A percentile compares a stretch with the other conserved stretches of the same genome.
Evolutionary conservation across 2,797 vertebrate species (phyloP).

Genomic region (Champsocephalus gunnari): DNA sequence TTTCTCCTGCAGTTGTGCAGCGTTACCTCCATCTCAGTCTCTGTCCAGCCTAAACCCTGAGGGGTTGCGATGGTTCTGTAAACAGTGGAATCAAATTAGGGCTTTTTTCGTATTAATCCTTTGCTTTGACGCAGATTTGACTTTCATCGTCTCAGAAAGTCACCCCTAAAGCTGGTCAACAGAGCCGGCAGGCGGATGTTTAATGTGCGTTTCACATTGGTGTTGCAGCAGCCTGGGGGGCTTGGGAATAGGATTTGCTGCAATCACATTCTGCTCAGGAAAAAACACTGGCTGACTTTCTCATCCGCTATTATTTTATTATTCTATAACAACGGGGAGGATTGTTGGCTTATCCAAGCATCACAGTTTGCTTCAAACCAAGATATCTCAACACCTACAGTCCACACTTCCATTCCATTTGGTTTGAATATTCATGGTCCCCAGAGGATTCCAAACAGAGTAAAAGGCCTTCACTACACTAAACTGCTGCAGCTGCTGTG

Average conservation of each 20-base stretch:
- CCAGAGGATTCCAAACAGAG: not conserved
- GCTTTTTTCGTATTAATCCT: conserved; percentile 36
- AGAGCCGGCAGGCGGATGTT: conserved; percentile 21
- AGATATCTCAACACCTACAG: not conserved
- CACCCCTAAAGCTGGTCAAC: conserved; percentile 34
- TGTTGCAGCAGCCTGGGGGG: conserved; percentile 30
- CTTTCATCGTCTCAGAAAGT: conserved; percentile 48
- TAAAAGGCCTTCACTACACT: not conserved
- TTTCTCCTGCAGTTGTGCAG: conserved; percentile 14
- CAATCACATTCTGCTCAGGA: conserved; percentile 19
- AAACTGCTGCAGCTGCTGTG: not conserved
- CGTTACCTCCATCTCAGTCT: conserved; percentile 23
- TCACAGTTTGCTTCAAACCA: not conserved
- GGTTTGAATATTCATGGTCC: not conserved
- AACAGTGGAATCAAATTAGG: conserved; percentile 15
- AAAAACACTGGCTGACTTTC: not conserved
- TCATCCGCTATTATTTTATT: conserved; percentile 5
- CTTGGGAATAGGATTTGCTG: conserved; percentile 28
- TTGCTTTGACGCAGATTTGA: conserved; percentile 42
- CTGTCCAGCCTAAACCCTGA: conserved; percentile 24
- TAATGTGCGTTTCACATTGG: conserved; percentile 27
- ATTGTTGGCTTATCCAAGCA: not conserved
- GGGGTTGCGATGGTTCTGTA: conserved; percentile 11
- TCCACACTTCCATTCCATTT: not conserved
- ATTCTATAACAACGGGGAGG: not conserved